These are phyloP conservation scores for Eleutherodactylus coqui DNA, from an alignment of 2,797 vertebrate species.

Conservation along the genomic window DNA sequence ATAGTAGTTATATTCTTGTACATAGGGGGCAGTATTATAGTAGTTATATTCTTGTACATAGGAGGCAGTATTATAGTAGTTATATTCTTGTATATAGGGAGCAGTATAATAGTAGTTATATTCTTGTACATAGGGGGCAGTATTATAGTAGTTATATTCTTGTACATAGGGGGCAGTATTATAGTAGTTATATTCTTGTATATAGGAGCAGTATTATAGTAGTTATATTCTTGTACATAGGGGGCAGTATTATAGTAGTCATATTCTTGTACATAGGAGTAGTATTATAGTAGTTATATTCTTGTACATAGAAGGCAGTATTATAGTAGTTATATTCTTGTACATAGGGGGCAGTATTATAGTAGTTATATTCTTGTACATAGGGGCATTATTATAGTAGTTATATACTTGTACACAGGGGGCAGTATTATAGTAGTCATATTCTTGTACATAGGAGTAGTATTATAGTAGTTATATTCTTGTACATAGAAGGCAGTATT, in stretches of 20 bases:
- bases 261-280: neutral
- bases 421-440: neutral
- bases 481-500: neutral
- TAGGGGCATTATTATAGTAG: neutral
- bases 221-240: slow-evolving; percentile 7
- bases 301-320: neutral
- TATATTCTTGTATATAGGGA: neutral
- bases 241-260: neutral
- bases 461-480: slow-evolving; percentile 1
- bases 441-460: neutral
- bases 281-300: slow-evolving; percentile 14
- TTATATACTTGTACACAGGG: too few relatives aligned
- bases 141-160: slow-evolving; percentile 14
- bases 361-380: neutral
- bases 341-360: neutral
- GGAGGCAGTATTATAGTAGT: neutral
- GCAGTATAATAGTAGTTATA: slow-evolving; percentile 1
- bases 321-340: neutral
- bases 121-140: neutral
- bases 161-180: neutral
- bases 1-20: slow-evolving; percentile 6
- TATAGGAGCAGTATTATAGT: neutral
- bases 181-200: slow-evolving; percentile 5
- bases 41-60: slow-evolving; percentile 15
- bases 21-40: neutral